phyloP scores from a whole-genome alignment of 30 jellyfish, hydroid and myxozoan genomes.

The Pseudorhiza aurosa region DNA sequence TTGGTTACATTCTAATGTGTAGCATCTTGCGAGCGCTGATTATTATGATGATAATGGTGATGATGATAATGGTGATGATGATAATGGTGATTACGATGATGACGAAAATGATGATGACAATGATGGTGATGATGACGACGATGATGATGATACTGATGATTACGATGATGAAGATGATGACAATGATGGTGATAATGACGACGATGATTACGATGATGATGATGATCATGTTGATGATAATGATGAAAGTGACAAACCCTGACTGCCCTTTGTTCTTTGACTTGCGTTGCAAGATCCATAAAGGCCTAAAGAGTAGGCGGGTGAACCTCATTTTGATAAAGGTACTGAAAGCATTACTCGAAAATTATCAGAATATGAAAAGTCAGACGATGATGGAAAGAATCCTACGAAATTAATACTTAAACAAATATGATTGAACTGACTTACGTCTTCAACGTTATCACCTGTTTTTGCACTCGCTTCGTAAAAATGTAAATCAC shows the following conservation, averaged over 20 bases:
- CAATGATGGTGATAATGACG: not conserved
- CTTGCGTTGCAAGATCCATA: not conserved
- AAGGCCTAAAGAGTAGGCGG: not conserved
- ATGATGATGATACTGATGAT: too few relatives aligned
- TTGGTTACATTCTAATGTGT: too few relatives aligned
- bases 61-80: not conserved
- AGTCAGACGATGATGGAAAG: not conserved
- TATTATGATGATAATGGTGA: too few relatives aligned
- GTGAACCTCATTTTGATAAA: not conserved
- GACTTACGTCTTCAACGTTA: conserved; percentile 51
- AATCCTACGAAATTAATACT: not conserved
- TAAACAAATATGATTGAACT: not conserved
- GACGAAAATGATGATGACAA: too few relatives aligned
- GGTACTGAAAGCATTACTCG: not conserved
- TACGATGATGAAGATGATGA: too few relatives aligned
- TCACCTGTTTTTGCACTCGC: conserved; percentile 81
- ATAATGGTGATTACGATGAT: not conserved
- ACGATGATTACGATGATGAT: too few relatives aligned
- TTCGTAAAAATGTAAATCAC: conserved; percentile 43
- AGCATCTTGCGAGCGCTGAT: too few relatives aligned
- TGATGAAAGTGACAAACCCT: conserved; percentile 1
- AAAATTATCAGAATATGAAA: not conserved
- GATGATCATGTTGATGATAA: too few relatives aligned
- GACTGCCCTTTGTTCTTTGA: not conserved
- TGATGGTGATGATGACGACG: too few relatives aligned